Conservation (phyloP, 2,797 vertebrate species). For the Sebastes itinus region DNA sequence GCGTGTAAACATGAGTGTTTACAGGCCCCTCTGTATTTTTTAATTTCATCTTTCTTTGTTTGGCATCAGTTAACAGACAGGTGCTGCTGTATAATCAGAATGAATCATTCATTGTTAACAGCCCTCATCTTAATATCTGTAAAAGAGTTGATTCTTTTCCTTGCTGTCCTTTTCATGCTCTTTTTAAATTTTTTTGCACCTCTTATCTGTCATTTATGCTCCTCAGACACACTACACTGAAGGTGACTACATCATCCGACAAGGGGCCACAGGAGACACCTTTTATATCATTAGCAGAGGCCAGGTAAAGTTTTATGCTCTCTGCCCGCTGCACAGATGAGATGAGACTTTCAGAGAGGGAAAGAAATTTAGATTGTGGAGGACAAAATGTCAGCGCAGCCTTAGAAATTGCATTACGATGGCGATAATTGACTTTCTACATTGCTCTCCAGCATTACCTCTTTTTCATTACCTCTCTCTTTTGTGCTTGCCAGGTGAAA, state of each 20-base stretch:
- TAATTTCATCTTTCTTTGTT: conserved; percentile 9
- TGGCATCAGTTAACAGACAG: conserved; percentile 16
- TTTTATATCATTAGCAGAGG: conserved; percentile 83
- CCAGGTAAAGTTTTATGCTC: conserved; percentile 70
- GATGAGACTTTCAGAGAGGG: conserved; percentile 26
- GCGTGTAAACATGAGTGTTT: conserved; percentile 36
- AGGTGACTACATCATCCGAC: conserved; percentile 77
- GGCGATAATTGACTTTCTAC: conserved; percentile 40
- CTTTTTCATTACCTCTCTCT: conserved; percentile 15
- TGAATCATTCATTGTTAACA: neutral
- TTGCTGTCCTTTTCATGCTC: neutral
- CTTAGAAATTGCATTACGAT: conserved; percentile 24
- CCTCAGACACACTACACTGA: conserved; percentile 75
- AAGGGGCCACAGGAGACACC: conserved; percentile 76
- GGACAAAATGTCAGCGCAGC: conserved; percentile 46
- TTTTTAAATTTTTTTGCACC: neutral
- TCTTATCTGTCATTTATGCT: conserved; percentile 16
- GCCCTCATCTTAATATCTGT: neutral
- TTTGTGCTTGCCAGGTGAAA: conserved; percentile 71
- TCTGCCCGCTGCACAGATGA: neutral
- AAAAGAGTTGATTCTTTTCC: neutral
- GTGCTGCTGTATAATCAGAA: neutral
- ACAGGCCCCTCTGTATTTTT: neutral
- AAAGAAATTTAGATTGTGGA: conserved; percentile 11
- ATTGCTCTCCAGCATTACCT: conserved; percentile 1